phyloP scores from a whole-genome alignment of 1,140 invertebrate species.

The Bombus balteatus region DNA sequence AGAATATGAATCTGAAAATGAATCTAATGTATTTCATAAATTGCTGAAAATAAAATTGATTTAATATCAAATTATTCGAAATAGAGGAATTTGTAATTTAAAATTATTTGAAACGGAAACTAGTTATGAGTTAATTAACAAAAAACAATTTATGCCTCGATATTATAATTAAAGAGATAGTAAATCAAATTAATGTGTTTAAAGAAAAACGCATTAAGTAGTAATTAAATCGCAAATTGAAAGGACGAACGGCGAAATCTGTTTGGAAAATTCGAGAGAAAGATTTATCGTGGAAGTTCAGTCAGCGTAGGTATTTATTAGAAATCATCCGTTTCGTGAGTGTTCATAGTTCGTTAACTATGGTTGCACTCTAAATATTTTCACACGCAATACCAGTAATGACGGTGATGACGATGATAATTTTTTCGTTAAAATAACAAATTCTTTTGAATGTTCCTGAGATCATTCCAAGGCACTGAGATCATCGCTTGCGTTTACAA shows the following conservation, averaged over 20 bases:
- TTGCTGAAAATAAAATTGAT: too few relatives aligned
- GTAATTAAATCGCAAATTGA: not conserved
- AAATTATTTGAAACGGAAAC: not conserved
- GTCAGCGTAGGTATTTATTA: slow-evolving; percentile 46
- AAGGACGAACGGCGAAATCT: not conserved
- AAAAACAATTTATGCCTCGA: too few relatives aligned
- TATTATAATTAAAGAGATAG: too few relatives aligned
- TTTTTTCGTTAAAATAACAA: not conserved
- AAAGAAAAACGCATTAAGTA: not conserved
- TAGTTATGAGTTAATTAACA: too few relatives aligned
- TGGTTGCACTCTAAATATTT: slow-evolving; percentile 74
- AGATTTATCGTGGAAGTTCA: not conserved
- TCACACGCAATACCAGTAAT: slow-evolving; percentile 44
- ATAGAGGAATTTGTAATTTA: not conserved
- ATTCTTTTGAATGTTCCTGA: not conserved
- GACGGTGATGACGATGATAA: slow-evolving; percentile 14
- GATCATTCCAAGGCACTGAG: not conserved
- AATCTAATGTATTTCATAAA: not conserved
- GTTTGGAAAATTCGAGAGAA: slow-evolving; percentile 3
- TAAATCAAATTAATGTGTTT: too few relatives aligned
- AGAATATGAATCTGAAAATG: not conserved
- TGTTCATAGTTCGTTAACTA: slow-evolving; percentile 69
- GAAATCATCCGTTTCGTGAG: slow-evolving; percentile 56
- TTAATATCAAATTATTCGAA: not conserved
- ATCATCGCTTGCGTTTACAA: not conserved